Percentiles rank a stretch among this genome's conserved stretches.
Evolutionary conservation across 2,113 vertebrate species (phyloP).

Genomic region (Nyctibius bracteatus): DNA sequence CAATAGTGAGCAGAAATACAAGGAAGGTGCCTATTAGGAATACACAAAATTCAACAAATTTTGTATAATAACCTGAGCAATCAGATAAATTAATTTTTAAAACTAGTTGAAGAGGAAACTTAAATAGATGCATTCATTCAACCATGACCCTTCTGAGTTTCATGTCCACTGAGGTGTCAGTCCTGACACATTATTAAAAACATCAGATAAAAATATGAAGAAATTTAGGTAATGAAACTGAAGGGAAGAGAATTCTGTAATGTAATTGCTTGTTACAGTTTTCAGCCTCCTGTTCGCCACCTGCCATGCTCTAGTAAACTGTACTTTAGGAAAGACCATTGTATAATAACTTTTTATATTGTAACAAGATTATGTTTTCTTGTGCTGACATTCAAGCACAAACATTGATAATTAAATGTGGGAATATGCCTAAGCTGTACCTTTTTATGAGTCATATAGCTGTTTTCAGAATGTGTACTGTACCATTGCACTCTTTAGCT

Average conservation of each 20-base stretch:
- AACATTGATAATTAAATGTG: slow-evolving; percentile 57
- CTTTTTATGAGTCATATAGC: slow-evolving; percentile 37
- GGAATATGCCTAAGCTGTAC: slow-evolving; percentile 21
- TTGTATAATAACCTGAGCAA: slow-evolving; percentile 64
- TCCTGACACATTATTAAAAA: slow-evolving; percentile 69
- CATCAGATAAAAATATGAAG: slow-evolving; percentile 66
- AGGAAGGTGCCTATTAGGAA: slow-evolving; percentile 53
- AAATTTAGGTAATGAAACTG: slow-evolving; percentile 71
- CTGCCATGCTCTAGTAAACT: slow-evolving; percentile 71
- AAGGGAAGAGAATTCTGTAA: slow-evolving; percentile 41
- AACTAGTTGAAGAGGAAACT: slow-evolving; percentile 64
- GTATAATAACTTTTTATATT: slow-evolving; percentile 55
- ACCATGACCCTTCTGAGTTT: slow-evolving; percentile 61
- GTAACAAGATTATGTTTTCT: slow-evolving; percentile 63
- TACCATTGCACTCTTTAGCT: slow-evolving; percentile 26
- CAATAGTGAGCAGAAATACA: slow-evolving; percentile 13
- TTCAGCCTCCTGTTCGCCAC: slow-evolving; percentile 58
- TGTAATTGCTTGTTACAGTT: slow-evolving; percentile 72
- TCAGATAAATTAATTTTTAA: slow-evolving; percentile 70
- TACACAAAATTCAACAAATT: slow-evolving; percentile 52
- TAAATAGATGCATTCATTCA: slow-evolving; percentile 70
- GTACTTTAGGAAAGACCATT: slow-evolving; percentile 67
- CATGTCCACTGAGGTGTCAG: slow-evolving; percentile 51
- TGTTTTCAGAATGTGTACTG: slow-evolving; percentile 46
- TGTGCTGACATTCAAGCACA: slow-evolving; percentile 47